Base-by-base conservation (phyloP, 2,888 invertebrate genomes). In the Teleogryllus oceanicus region DNA sequence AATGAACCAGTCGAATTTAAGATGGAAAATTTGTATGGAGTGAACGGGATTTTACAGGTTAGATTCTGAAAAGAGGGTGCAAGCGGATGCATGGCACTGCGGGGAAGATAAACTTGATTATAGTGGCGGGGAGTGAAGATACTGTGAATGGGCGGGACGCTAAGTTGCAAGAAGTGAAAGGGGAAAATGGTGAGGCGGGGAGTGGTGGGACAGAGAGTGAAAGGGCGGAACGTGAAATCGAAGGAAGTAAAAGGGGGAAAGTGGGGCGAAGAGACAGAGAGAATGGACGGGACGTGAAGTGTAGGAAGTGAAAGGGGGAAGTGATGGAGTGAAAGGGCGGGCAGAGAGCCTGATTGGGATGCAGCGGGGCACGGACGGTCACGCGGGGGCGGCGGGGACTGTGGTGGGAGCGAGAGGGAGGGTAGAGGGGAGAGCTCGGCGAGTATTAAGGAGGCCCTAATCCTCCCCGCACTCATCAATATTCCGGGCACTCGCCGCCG, bases 391-490 rank as follows among this genome's bases (percentile, higher is more conserved):
- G 62, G 62, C 62, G 62, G 62, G 16, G 62, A 11, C 12, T 12
- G 62, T n/a, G 62, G 62, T 62, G 37, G 37, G 37, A 62, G 62
- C 62, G 62, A 4, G 62, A 13, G n/a, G 16, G 62, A 4, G 13
- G 62, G n/a, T 1, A 37, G 8, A 13, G n/a, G 1, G 62, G 62
- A 4, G 62, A n/a, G 62, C n/a, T 62, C 62, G 62, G 62, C 62
- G 62, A 62, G 62, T 62, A 62, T 62, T 62, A 62, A 62, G 62
- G 62, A 62, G 62, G 62, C 16, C 62, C 4, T 16, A 62, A 62
- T 62, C 62, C 62, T 62, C 62, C 13, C 62, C 62, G n/a, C 62
- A 62, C 62, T 62, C 62, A 62, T 62, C 62, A 62, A 62, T 62
- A 62, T 62, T 62, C 62, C 16, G 62, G n/a, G 62, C 62, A 62